phyloP scores from a whole-genome alignment of 2,888 invertebrate species.

The Torymus auratus region DNA sequence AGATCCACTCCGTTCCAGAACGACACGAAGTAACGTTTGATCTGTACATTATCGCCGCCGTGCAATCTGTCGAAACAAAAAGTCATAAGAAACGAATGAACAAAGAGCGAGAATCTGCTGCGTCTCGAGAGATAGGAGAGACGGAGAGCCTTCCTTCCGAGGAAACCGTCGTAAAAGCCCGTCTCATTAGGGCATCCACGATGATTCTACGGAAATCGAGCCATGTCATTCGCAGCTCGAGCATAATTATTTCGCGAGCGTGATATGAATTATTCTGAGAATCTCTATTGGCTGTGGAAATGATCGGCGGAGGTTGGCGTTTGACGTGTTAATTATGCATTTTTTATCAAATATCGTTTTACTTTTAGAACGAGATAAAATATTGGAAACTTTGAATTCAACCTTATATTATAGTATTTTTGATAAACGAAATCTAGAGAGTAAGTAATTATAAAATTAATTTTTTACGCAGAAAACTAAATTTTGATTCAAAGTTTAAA shows the following conservation, averaged over 20 bases:
- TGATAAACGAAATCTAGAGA: no score
- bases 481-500: no score
- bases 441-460: no score
- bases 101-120: no score
- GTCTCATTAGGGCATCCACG: background rate
- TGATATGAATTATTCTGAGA: conserved; percentile 38
- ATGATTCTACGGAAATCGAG: conserved; percentile 24
- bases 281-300: background rate
- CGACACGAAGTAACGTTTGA: conserved; percentile 94
- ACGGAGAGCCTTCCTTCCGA: background rate
- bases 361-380: no score
- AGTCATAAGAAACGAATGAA: background rate
- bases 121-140: no score
- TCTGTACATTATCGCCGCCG: conserved; percentile 88
- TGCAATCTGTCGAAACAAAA: conserved; percentile 79
- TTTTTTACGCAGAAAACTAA: no score
- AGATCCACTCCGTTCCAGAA: conserved; percentile 98
- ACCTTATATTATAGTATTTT: no score
- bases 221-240: conserved; percentile 7
- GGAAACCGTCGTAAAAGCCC: conserved; percentile 20
- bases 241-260: background rate
- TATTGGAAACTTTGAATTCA: no score
- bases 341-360: no score
- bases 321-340: background rate
- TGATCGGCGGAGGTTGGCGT: background rate